These are phyloP conservation scores for Hypothenemus hampei DNA, from an alignment of 1,140 invertebrate species.

Conservation along the genomic window DNA sequence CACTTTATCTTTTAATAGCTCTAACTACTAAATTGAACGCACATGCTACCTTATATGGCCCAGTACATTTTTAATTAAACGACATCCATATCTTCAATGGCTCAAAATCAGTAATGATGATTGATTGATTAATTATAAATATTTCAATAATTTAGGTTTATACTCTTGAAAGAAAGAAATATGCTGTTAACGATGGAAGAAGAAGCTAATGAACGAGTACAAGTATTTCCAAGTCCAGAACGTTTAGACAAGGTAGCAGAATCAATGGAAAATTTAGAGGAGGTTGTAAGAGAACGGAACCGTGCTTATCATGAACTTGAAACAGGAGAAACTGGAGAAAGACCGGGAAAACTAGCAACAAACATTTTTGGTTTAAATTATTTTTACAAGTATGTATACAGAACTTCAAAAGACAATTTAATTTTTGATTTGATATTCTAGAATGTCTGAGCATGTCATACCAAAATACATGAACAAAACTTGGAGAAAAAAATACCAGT, in stretches of 20 bases:
- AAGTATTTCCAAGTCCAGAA: constrained; percentile 91
- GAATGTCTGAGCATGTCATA: constrained; percentile 50
- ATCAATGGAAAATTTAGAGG: constrained; percentile 93
- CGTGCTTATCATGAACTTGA: constrained; percentile 85
- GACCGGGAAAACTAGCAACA: constrained; percentile 55
- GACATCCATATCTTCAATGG: no score
- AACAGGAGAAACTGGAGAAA: constrained; percentile 79
- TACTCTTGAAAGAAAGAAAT: constrained; percentile 93
- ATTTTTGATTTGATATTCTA: no score
- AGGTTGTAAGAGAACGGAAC: constrained; percentile 89
- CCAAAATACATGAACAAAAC: constrained; percentile 57
- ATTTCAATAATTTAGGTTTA: constrained; percentile 59
- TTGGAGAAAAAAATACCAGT: constrained; percentile 53
- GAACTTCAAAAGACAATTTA: no score
- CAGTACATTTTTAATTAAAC: no score
- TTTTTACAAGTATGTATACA: constrained; percentile 43
- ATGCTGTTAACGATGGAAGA: constrained; percentile 97
- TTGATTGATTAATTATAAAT: neutral
- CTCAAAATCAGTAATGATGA: no score
- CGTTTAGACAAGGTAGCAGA: constrained; percentile 91
- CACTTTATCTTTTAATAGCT: no score
- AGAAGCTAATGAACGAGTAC: constrained; percentile 61
- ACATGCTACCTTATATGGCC: no score
- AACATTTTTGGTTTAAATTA: constrained; percentile 58
- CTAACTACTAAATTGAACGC: no score